Percentiles rank a stretch among this genome's conserved stretches.
These are phyloP conservation scores for Martes martes DNA, from an alignment of 2,113 vertebrate genomes.

Conservation along the genomic window DNA sequence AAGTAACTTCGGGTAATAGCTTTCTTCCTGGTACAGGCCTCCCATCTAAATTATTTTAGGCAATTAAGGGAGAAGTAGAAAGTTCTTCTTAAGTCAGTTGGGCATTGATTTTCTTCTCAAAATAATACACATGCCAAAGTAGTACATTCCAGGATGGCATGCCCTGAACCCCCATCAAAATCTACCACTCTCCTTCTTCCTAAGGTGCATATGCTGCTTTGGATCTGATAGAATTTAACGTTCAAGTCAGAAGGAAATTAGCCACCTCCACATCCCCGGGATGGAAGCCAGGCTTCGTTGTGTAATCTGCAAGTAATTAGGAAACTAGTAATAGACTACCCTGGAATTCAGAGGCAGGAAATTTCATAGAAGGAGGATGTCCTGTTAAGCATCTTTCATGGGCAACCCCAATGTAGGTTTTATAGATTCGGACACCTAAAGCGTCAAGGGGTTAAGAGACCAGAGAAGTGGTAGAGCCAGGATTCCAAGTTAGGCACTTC, in stretches of 20 bases:
- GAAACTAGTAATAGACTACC: background rate
- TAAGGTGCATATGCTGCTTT: background rate
- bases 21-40: background rate
- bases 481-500: background rate
- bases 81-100: background rate
- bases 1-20: background rate
- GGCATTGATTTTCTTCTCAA: background rate
- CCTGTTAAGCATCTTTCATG: background rate
- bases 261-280: background rate
- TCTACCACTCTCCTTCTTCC: background rate
- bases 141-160: background rate
- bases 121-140: background rate
- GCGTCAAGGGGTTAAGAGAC: background rate
- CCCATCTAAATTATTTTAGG: background rate
- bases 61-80: background rate
- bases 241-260: background rate
- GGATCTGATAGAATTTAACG: background rate
- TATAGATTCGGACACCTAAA: background rate
- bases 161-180: background rate
- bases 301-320: background rate
- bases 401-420: background rate
- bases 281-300: background rate
- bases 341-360: background rate
- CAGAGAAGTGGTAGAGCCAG: background rate
- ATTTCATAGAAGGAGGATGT: background rate